A percentile compares a stretch with the other conserved stretches of the same genome.
Conservation (phyloP, 2,797 vertebrate genomes). For the Ctenopoma multispine region DNA sequence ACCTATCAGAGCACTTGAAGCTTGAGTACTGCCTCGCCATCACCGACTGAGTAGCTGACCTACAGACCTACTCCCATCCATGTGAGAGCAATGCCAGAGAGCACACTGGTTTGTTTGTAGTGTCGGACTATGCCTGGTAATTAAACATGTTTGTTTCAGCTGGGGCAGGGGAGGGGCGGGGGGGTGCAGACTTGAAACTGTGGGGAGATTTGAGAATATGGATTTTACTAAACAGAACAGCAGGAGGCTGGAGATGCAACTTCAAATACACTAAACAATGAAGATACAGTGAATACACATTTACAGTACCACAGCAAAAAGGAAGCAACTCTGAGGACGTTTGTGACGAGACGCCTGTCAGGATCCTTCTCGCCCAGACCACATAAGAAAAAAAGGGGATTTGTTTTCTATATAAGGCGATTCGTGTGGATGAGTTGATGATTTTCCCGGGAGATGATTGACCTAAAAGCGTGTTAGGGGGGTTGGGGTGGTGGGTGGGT, state of each 20-base stretch:
- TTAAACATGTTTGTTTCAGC: constrained; percentile 39
- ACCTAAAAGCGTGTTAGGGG: constrained; percentile 78
- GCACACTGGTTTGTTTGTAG: constrained; percentile 22
- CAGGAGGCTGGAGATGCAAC: constrained; percentile 35
- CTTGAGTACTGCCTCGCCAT: constrained; percentile 56
- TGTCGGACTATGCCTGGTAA: constrained; percentile 22
- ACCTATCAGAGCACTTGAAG: constrained; percentile 59
- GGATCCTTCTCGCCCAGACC: constrained; percentile 31
- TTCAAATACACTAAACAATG: constrained; percentile 41
- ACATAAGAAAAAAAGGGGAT: constrained; percentile 54
- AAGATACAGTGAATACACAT: constrained; percentile 17
- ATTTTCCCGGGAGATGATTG: constrained; percentile 80
- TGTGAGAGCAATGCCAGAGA: constrained; percentile 35
- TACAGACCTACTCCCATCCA: constrained; percentile 72
- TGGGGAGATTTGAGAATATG: constrained; percentile 39
- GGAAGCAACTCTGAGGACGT: constrained; percentile 44
- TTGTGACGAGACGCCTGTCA: constrained; percentile 36
- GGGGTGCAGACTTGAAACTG: neutral
- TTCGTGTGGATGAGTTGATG: constrained; percentile 74
- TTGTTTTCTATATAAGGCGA: constrained; percentile 55
- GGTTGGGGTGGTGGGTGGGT: constrained; percentile 48
- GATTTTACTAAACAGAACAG: constrained; percentile 51
- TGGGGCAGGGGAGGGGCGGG: neutral
- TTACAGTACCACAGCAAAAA: constrained; percentile 28
- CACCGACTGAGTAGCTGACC: constrained; percentile 65